Evolutionary conservation across 2,113 vertebrate genomes (phyloP), one percentile per base, ranked within the genome.

Genomic region (Alaudala cheleensis): DNA sequence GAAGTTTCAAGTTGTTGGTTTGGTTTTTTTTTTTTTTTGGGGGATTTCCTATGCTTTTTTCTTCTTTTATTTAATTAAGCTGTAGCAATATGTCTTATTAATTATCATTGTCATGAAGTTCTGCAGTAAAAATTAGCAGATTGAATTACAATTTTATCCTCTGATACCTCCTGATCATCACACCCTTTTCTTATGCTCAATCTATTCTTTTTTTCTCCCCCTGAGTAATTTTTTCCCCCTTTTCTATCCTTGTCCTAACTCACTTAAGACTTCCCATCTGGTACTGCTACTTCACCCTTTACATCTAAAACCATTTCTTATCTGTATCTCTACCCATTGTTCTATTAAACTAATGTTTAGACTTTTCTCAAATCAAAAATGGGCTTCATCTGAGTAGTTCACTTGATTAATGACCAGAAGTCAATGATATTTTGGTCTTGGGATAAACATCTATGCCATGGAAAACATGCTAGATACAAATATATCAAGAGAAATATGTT

Each of bases 191-290:
- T 95, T 87, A 69, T 72, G 45, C 58, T 91, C 73, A 87, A 66
- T 95, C 86, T 93, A 91, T 89, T 91, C 40, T 40, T 39, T 40
- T 61, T 61, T 61, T 39, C 37, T 28, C 17, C 34, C 37, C 8
- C 7, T 28, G 58, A 40, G 19, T 34, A 6, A 37, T 60, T 60
- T 34, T n/a, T 4, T 37, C 39, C 5, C 1, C 2, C 54, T 90
- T 87, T 76, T 82, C 66, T 73, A 49, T 76, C 74, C 34, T 61
- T 72, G 61, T 69, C 71, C 73, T 91, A 90, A 86, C 42, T 96
- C 91, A 71, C 73, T 87, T 64, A 77, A 96, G 87, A 69, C 11
- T 92, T 95, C 62, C 87, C 70, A 96, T 94, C 90, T 95, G 89
- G 66, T 92, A 85, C 54, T 60, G 67, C 24, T 50, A 50, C 47